Percentiles rank a stretch among this genome's conserved stretches.
phyloP scores from a whole-genome alignment of 2,113 vertebrate species.

The Ciconia stormi region DNA sequence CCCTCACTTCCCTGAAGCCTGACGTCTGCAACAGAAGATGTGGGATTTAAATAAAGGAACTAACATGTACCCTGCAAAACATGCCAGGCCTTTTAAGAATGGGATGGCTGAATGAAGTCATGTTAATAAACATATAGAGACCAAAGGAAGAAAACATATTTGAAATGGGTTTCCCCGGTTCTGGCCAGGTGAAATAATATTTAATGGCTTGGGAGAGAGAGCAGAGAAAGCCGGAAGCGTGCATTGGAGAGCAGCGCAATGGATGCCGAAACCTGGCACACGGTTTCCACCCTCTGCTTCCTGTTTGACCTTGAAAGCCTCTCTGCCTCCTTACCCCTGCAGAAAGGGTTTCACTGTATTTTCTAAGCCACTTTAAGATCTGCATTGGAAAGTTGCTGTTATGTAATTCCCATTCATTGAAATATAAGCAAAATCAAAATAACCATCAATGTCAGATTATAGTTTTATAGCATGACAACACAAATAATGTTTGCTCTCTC shows the following conservation, averaged over 20 bases:
- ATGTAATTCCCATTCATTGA: constrained; percentile 34
- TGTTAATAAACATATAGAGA: background rate
- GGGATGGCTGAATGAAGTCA: background rate
- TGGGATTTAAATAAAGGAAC: background rate
- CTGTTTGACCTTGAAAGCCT: background rate
- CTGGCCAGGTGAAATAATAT: background rate
- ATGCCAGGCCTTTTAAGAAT: background rate
- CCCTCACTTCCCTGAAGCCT: background rate
- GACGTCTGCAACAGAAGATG: background rate
- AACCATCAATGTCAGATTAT: constrained; percentile 64
- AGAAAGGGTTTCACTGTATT: background rate
- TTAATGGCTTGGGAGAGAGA: background rate
- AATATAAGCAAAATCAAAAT: constrained; percentile 62
- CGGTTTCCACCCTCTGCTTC: background rate
- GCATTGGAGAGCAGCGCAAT: background rate
- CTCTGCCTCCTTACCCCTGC: background rate
- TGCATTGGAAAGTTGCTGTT: background rate
- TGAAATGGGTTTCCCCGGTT: background rate
- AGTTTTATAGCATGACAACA: constrained; percentile 45
- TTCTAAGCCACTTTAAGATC: background rate
- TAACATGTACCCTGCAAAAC: background rate
- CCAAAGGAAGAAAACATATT: background rate
- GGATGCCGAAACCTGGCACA: background rate
- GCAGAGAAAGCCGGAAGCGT: background rate
- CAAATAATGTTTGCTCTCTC: constrained; percentile 53